These are phyloP conservation scores for Condylostylus longicornis DNA, from an alignment of 1,140 invertebrate species.

Conservation along the genomic window DNA sequence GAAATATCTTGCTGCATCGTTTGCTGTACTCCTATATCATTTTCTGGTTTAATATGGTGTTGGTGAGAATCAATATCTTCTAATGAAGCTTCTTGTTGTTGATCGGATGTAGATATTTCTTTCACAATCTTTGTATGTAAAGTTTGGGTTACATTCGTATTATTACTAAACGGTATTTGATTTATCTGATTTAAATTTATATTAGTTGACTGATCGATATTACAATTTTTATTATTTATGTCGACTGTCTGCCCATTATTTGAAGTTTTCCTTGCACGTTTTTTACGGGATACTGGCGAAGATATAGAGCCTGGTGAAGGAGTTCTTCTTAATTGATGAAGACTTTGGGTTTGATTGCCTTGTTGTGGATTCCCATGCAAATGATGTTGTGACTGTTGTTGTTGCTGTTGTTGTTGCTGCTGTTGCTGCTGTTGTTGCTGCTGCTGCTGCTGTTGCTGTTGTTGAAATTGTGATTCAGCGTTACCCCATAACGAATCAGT, in stretches of 20 bases:
- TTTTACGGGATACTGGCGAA: conserved; percentile 35
- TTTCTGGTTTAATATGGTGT: conserved; percentile 28
- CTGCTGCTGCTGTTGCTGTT: conserved; percentile 14
- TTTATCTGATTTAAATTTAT: conserved; percentile 28
- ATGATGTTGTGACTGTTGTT: conserved; percentile 15
- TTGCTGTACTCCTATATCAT: conserved; percentile 29
- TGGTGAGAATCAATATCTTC: conserved; percentile 26
- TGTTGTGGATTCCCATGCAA: conserved; percentile 21
- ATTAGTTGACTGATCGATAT: background rate
- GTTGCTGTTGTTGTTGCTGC: conserved; percentile 20
- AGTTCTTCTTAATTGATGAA: conserved; percentile 26
- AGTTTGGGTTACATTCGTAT: conserved; percentile 18
- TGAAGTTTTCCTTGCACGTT: conserved; percentile 55
- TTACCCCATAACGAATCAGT: conserved; percentile 29
- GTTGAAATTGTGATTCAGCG: conserved; percentile 28
- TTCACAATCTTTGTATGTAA: conserved; percentile 28
- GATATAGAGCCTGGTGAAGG: conserved; percentile 28
- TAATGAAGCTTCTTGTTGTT: conserved; percentile 22
- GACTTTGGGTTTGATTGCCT: conserved; percentile 18
- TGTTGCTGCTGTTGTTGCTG: conserved; percentile 24
- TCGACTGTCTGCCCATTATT: conserved; percentile 25
- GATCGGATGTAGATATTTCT: conserved; percentile 22
- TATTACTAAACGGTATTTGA: conserved; percentile 26
- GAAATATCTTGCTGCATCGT: conserved; percentile 30
- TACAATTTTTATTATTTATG: conserved; percentile 8